Evolutionary conservation across 2,888 invertebrate genomes (phyloP).

Genomic region (Biston stratarius): DNA sequence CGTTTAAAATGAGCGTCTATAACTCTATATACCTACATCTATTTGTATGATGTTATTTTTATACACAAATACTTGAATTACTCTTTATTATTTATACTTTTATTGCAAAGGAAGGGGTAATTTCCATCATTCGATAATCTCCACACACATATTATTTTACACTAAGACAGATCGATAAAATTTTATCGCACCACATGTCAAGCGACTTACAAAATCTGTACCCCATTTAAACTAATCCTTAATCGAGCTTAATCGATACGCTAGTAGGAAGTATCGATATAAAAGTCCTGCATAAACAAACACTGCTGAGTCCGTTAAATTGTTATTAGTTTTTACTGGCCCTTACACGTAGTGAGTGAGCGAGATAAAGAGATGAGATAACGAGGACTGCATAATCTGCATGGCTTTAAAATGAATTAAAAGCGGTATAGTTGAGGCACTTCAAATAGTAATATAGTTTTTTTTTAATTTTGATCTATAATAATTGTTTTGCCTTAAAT

Average conservation of each 20-base stretch:
- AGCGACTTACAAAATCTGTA: constrained; percentile 28
- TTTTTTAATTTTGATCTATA: background rate
- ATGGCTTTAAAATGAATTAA: background rate
- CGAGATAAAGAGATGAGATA: constrained; percentile 24
- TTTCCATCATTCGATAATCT: constrained; percentile 27
- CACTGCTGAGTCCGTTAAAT: constrained; percentile 52
- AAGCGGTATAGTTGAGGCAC: background rate
- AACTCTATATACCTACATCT: too few relatives aligned
- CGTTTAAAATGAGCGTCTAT: too few relatives aligned
- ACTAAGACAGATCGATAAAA: constrained; percentile 51
- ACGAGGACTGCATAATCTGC: constrained; percentile 14
- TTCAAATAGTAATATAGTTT: background rate
- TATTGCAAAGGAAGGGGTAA: constrained; percentile 14
- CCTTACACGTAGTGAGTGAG: constrained; percentile 42
- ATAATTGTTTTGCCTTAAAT: too few relatives aligned
- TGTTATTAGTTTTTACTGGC: constrained; percentile 66
- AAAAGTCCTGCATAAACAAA: constrained; percentile 58
- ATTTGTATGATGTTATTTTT: too few relatives aligned
- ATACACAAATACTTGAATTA: background rate
- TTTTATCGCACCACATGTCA: constrained; percentile 58
- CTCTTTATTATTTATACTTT: constrained; percentile 5
- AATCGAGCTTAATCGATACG: constrained; percentile 53
- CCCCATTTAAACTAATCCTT: constrained; percentile 46
- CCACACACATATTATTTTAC: constrained; percentile 15
- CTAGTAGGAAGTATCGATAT: constrained; percentile 48